Evolutionary conservation across 1,140 invertebrate genomes (phyloP).

Genomic region (Drosophila melanogaster): Release_6_plus_ISO1_MT NT_033779.5:9880501-9881000

Average conservation of each 20-base stretch:
- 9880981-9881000: constrained; percentile 68
- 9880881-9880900: constrained; percentile 64
- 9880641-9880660: too few species aligned
- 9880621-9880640: neutral
- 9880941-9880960: constrained; percentile 55
- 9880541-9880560: neutral
- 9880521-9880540: constrained; percentile 4
- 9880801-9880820: constrained; percentile 79
- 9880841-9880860: neutral
- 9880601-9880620: neutral
- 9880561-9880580: neutral
- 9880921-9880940: constrained; percentile 56
- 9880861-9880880: constrained; percentile 10
- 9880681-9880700: too few species aligned
- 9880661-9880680: too few species aligned
- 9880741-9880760: constrained; percentile 25
- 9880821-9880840: constrained; percentile 16
- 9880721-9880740: constrained; percentile 18
- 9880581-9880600: neutral
- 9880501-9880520: constrained; percentile 51
- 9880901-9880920: constrained; percentile 71
- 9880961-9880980: constrained; percentile 75
- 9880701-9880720: neutral
- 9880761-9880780: constrained; percentile 13
- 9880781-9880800: constrained; percentile 24